Conservation (phyloP, 2,797 vertebrate genomes). For the Nasua narica region DNA sequence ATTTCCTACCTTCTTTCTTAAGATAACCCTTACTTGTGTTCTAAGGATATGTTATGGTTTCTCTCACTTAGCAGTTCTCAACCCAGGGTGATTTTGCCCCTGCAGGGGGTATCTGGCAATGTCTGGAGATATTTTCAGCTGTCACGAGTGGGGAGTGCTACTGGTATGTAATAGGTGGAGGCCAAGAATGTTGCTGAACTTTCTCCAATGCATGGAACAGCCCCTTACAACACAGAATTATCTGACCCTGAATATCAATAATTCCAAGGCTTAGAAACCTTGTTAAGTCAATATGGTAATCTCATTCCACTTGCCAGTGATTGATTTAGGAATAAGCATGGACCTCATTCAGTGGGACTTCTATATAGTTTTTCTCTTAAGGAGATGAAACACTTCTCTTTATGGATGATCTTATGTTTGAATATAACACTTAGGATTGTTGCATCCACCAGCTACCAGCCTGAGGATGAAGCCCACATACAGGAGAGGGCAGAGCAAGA, state of each 20-base stretch:
- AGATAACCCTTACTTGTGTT: not conserved
- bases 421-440: not conserved
- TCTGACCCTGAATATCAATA: not conserved
- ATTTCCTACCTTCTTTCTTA: conserved; percentile 9
- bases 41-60: not conserved
- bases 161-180: not conserved
- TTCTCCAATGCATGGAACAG: not conserved
- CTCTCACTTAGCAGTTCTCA: not conserved
- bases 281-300: not conserved
- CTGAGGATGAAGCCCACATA: not conserved
- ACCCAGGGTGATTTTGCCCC: not conserved
- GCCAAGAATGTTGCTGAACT: not conserved
- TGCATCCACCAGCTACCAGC: not conserved
- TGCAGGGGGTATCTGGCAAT: not conserved
- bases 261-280: not conserved
- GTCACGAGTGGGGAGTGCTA: not conserved
- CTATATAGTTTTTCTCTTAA: not conserved
- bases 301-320: not conserved
- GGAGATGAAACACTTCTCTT: not conserved
- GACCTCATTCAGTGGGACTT: not conserved
- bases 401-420: not conserved
- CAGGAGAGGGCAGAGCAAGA: not conserved
- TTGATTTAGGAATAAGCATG: not conserved
- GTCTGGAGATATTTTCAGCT: not conserved
- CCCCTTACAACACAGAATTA: not conserved